Evolutionary conservation across 23 tunicate species (phyloP), one percentile per base, ranked within the genome.

Genomic region (Trididemnum nubilum): DNA sequence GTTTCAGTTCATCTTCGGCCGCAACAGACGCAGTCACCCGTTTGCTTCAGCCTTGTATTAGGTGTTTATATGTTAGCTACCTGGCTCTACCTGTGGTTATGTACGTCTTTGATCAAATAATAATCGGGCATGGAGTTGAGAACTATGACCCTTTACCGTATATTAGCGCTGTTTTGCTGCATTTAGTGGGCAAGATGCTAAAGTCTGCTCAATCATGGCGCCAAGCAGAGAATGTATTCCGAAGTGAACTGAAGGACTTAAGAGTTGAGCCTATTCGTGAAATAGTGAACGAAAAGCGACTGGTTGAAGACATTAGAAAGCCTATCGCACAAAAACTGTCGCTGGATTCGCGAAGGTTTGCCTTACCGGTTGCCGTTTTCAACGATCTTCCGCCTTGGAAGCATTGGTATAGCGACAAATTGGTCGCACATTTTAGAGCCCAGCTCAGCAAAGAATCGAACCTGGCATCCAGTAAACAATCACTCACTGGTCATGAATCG

Each of bases 351-450:
- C n/a, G 7, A 30, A 3, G 37, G 2, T 32, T 33, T n/a, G 5
- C 38, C n/a, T 4, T 67, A 51, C 72, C 88, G 36, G 38, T 81
- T 37, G 34, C 87, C 30, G 24, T 51, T 22, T 23, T 86, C 0
- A 76, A 52, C 18, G 54, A 74, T 52, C 72, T 91, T 71, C 90
- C 90, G 36, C 90, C 97, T 12, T 91, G 97, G 97, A 67, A 78
- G 33, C 76, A 71, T 25, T 91, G 97, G 97, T 81, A 91, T 77
- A 91, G 97, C 64, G 86, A 69, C 3, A 91, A 85, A 66, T 67
- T 91, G 50, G 64, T 66, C 1, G 76, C 66, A 1, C 85, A 85
- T 49, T 81, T 76, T 44, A 69, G 50, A 27, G 34, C 67, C 22
- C 5, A 61, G 5, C 5, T 61, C 5, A n/a, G 29, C n/a, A n/a